Conservation (phyloP, 1,140 invertebrate species). For the Andricus grossulariae region DNA sequence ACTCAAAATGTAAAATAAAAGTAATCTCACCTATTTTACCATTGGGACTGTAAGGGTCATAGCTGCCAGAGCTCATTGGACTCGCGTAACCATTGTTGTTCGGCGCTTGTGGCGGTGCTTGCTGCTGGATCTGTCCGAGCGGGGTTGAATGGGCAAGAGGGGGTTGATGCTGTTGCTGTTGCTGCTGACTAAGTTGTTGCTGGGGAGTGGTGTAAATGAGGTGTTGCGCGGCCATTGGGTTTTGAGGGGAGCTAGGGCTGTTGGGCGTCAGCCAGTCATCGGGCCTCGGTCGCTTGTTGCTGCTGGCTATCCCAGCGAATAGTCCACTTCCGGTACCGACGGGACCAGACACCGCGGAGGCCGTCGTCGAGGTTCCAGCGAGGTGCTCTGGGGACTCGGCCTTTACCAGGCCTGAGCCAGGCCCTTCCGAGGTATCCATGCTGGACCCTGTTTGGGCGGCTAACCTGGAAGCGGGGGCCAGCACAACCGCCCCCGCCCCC, state of each 20-base stretch:
- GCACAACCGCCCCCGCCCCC: slow-evolving; percentile 64
- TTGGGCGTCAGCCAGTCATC: slow-evolving; percentile 81
- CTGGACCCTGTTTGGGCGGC: slow-evolving; percentile 48
- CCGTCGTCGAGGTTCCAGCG: slow-evolving; percentile 59
- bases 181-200: slow-evolving; percentile 57
- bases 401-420: slow-evolving; percentile 59
- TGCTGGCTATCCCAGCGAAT: slow-evolving; percentile 61
- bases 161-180: slow-evolving; percentile 54
- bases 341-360: slow-evolving; percentile 52
- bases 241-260: slow-evolving; percentile 77
- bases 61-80: slow-evolving; percentile 88
- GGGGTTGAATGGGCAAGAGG: slow-evolving; percentile 68
- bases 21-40: slow-evolving; percentile 86
- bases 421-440: slow-evolving; percentile 38
- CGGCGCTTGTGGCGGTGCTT: slow-evolving; percentile 78
- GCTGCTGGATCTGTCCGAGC: slow-evolving; percentile 75
- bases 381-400: slow-evolving; percentile 66
- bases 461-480: slow-evolving; percentile 71
- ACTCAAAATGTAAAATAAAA: neutral
- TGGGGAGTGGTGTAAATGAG: slow-evolving; percentile 64
- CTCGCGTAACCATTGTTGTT: slow-evolving; percentile 89
- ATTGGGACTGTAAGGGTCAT: slow-evolving; percentile 90
- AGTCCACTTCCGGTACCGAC: slow-evolving; percentile 55
- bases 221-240: slow-evolving; percentile 71
- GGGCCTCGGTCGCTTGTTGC: slow-evolving; percentile 69